Evolutionary conservation across 2,113 vertebrate species (phyloP).

Genomic region (Chloropsis hardwickii): DNA sequence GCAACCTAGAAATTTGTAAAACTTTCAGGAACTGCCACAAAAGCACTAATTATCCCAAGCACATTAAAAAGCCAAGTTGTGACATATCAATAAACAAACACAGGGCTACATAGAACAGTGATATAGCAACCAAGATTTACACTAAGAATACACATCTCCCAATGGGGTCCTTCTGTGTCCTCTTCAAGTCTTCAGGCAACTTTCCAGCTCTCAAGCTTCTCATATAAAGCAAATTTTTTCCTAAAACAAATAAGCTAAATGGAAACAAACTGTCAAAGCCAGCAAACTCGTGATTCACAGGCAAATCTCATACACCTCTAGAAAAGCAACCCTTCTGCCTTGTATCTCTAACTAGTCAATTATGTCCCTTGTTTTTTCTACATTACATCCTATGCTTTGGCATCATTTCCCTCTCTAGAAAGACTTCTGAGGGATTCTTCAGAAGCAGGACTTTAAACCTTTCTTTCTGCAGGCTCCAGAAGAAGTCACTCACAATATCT

Average conservation of each 20-base stretch:
- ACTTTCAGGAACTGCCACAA: neutral
- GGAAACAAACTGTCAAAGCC: neutral
- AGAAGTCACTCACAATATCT: neutral
- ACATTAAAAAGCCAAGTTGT: neutral
- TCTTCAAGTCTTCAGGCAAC: neutral
- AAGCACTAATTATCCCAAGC: neutral
- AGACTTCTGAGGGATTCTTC: neutral
- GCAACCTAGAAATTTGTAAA: neutral
- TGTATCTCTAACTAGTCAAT: neutral
- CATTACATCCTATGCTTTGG: neutral
- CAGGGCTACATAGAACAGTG: neutral
- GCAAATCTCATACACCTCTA: neutral
- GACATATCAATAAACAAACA: neutral
- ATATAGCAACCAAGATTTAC: accelerated
- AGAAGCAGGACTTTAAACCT: neutral
- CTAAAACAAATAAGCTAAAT: neutral
- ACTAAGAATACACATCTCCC: neutral
- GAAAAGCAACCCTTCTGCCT: neutral
- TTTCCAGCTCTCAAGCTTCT: neutral
- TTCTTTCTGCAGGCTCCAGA: neutral
- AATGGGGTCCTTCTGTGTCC: neutral
- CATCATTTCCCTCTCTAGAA: neutral
- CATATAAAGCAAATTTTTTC: neutral
- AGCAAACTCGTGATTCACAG: neutral
- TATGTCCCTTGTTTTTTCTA: neutral